Conservation (phyloP, 2,113 vertebrate species). For the Eurypyga helias region DNA sequence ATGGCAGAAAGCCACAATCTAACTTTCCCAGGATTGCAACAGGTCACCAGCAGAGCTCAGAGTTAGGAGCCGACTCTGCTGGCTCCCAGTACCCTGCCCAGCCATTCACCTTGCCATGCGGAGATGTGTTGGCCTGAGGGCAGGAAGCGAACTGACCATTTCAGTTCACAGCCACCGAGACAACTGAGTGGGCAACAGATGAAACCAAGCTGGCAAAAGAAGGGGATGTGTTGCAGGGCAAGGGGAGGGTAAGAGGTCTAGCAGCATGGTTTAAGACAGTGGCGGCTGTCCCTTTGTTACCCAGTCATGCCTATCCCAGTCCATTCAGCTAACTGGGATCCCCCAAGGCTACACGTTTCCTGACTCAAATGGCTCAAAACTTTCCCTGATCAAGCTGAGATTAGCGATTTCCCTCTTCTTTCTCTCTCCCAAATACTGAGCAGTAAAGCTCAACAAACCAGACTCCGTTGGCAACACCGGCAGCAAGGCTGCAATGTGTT, state of each 20-base stretch:
- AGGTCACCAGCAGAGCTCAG: background rate
- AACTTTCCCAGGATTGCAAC: conserved; percentile 23
- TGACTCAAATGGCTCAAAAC: background rate
- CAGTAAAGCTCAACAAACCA: background rate
- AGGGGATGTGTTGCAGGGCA: background rate
- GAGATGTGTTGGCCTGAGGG: background rate
- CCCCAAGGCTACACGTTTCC: background rate
- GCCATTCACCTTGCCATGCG: rapidly evolving
- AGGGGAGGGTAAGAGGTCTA: background rate
- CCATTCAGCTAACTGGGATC: background rate
- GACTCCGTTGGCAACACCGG: background rate
- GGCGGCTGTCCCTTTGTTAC: background rate
- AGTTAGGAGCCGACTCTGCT: background rate
- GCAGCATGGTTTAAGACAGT: background rate
- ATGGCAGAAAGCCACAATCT: background rate
- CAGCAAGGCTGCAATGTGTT: rapidly evolving
- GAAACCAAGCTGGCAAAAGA: background rate
- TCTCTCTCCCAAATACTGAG: background rate
- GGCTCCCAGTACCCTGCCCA: background rate
- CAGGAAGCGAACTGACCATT: background rate
- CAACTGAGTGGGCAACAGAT: background rate
- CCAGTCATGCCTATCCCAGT: background rate
- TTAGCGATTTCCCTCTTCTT: background rate
- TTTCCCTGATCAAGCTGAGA: background rate
- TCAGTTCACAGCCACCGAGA: background rate